Evolutionary conservation across 2,888 invertebrate genomes (phyloP).

Genomic region (Beris chalybata): DNA sequence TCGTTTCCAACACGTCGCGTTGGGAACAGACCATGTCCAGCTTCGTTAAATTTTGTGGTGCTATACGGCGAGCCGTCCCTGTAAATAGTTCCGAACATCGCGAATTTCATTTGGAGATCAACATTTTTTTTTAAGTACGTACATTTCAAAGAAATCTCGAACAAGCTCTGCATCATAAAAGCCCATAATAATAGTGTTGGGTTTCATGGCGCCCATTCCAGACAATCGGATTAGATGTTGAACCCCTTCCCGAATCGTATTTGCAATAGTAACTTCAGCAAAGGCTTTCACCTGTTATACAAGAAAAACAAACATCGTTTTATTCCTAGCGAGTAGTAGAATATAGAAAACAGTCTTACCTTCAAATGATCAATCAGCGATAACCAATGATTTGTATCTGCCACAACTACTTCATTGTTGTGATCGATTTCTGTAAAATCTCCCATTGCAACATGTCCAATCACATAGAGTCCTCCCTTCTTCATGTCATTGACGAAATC

Average conservation of each 20-base stretch:
- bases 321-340: too few relatives aligned
- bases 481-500: conserved; percentile 98
- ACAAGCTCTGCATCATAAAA: conserved; percentile 82
- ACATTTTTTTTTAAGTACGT: conserved; percentile 44
- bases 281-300: conserved; percentile 82
- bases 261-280: conserved; percentile 88
- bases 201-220: conserved; percentile 99
- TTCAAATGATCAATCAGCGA: conserved; percentile 92
- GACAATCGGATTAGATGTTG: conserved; percentile 88
- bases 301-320: neutral
- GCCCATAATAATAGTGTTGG: conserved; percentile 94
- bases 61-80: conserved; percentile 65
- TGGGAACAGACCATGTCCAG: conserved; percentile 60
- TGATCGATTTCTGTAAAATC: conserved; percentile 56
- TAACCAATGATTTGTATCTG: conserved; percentile 87
- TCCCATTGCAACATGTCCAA: conserved; percentile 81
- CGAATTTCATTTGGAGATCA: too few relatives aligned
- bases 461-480: conserved; percentile 86
- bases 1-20: conserved; percentile 57
- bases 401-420: conserved; percentile 69
- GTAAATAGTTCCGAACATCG: conserved; percentile 40
- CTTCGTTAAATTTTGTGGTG: conserved; percentile 61
- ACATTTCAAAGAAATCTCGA: conserved; percentile 78
- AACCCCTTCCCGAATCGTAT: conserved; percentile 83
- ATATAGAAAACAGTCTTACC: conserved; percentile 56